phyloP scores from a whole-genome alignment of 2,113 vertebrate species.

The Asarcornis scutulata region DNA sequence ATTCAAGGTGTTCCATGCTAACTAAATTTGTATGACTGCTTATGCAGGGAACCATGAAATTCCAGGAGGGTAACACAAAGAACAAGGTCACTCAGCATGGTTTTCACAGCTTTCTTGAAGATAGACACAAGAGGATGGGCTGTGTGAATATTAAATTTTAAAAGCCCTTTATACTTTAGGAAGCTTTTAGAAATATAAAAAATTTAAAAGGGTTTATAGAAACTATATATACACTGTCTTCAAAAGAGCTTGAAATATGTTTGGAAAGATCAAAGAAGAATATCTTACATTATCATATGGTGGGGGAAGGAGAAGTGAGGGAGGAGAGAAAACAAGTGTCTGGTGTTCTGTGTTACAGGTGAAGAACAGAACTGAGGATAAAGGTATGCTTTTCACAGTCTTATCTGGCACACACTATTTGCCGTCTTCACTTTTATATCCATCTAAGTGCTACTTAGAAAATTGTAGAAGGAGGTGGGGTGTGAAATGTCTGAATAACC shows the following conservation, averaged over 20 bases:
- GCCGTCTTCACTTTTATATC: constrained; percentile 11
- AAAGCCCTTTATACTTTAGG: constrained; percentile 24
- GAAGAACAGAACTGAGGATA: constrained; percentile 2
- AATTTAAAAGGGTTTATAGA: constrained; percentile 7
- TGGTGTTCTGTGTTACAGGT: neutral
- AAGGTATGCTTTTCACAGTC: constrained; percentile 25
- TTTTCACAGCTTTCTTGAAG: constrained; percentile 20
- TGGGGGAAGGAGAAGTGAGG: neutral
- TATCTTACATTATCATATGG: constrained; percentile 2
- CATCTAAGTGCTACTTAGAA: constrained; percentile 26
- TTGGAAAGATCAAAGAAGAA: constrained; percentile 31
- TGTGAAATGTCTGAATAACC: constrained; percentile 62
- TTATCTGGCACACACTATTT: constrained; percentile 5
- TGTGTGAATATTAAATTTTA: constrained; percentile 25
- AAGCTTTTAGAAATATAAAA: constrained; percentile 58
- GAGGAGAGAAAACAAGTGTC: neutral
- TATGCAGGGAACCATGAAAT: neutral
- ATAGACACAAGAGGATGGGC: neutral
- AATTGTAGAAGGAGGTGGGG: constrained; percentile 32
- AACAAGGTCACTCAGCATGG: neutral
- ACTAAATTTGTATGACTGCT: neutral
- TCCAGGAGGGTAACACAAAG: neutral
- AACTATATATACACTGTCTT: constrained; percentile 2
- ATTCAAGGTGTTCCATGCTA: neutral
- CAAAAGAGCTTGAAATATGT: constrained; percentile 33